Conservation (phyloP, 2,797 vertebrate species). For the Anniella stebbinsi region DNA sequence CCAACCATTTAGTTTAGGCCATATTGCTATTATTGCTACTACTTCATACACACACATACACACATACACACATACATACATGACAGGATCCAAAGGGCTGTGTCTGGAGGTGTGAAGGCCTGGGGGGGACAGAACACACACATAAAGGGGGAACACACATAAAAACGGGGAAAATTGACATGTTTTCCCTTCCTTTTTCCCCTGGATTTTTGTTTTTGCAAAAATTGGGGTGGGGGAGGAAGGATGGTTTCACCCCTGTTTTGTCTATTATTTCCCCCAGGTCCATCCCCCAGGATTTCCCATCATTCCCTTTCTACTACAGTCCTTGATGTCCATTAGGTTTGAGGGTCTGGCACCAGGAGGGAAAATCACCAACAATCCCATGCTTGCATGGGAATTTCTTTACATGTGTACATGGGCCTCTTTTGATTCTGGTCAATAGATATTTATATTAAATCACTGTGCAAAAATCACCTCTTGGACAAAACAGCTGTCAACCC, state of each 20-base stretch:
- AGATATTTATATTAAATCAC: not conserved
- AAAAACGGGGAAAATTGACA: no score
- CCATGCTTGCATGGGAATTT: not conserved
- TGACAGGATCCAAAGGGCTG: not conserved
- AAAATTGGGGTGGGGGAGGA: no score
- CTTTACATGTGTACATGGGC: not conserved
- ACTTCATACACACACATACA: not conserved
- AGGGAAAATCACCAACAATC: not conserved
- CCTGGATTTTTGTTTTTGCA: no score
- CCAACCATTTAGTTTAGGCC: constrained; percentile 4
- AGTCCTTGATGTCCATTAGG: not conserved
- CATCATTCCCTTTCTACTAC: not conserved
- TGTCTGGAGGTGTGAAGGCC: no score
- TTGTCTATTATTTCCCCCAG: no score
- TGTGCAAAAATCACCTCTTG: not conserved
- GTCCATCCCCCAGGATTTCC: no score
- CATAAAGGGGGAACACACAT: no score
- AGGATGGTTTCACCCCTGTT: no score
- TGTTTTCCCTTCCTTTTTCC: no score
- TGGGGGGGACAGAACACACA: no score
- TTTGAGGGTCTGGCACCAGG: not conserved
- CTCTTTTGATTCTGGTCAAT: not conserved
- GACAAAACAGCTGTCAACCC: not conserved
- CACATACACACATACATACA: no score
- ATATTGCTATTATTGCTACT: not conserved